Base-by-base conservation (phyloP, 2,888 invertebrate genomes). In the Branchipolynoe longqiensis region DNA sequence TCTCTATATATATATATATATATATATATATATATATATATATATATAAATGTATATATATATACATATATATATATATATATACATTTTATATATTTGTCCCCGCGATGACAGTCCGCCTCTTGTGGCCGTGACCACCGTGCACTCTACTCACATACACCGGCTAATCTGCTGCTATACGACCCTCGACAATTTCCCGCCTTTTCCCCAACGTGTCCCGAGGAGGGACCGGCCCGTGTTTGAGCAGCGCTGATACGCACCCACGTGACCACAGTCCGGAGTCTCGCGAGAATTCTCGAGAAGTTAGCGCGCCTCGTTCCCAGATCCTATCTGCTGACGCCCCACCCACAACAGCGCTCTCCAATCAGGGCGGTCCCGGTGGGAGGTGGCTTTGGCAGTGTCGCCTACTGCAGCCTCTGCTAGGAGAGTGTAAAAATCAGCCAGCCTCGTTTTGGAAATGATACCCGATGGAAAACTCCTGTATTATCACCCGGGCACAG, bases 401-500 rank as follows among this genome's bases (percentile, higher is more conserved):
- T 2, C 62, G 62, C 31, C 62, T n/a, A 25, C 31, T n/a, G 31
- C 28, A 31, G 62, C 25, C 2, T 62, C 28, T 62, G 62, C 62
- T 28, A 1, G 62, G 62, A 62, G 62, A 62, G 25, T 25, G n/a
- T n/a, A n/a, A n/a, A 62, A 31, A 62, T 62, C 28, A 62, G 25
- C 62, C 31, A 14, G 25, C n/a, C 62, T 62, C 62, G 62, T 14
- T 62, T 62, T 62, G 62, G 31, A 62, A 62, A 62, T 31, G 62
- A 62, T 62, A 62, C 62, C 62, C 62, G 31, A 62, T 62, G 62
- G 62, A 62, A 62, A 62, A 31, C 28, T 62, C 28, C 62, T 62
- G 62, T 62, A 62, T 62, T 62, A 62, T 62, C 62, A 31, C 62
- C 25, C 31, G 31, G 14, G 28, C 62, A 62, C 62, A 62, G 62